Evolutionary conservation across 2,797 vertebrate species (phyloP), one percentile per base, ranked within the genome.

Genomic region (Cyprinella venusta): DNA sequence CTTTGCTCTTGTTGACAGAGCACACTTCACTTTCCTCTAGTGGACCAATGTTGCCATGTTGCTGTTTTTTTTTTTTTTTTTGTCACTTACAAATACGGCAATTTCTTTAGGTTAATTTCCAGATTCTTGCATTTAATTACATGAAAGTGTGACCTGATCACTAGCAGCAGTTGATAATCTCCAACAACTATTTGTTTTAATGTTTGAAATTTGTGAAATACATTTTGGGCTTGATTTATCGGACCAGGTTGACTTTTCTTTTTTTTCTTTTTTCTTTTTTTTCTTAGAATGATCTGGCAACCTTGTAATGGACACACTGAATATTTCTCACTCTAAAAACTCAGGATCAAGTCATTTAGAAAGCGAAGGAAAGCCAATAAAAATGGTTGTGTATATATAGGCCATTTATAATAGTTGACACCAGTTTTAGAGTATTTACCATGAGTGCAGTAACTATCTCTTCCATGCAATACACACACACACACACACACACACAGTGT

Each of bases 371-470:
- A 40, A 64, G 40, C 38, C 48, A 77, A 45, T 42, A 59, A 59
- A 61, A 61, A 61, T 59, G n/a, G n/a, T 59, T 24, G 2, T 24
- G 2, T 59, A 3, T 36, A 36, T 36, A 33, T 33, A 3, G 52
- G 33, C 36, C 36, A 12, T 81, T 33, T 72, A 56, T 45, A 42
- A 45, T 63, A 45, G 59, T 36, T 77, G 64, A 16, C 38, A 80
- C 19, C 19, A 65, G 65, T 69, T 68, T 45, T 75, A 77, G 74
- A 83, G 70, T 80, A 70, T 79, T 84, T 75, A 76, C 50, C 68
- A 48, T 38, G 68, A 76, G 85, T 81, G 81, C 78, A 68, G 52
- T 69, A n/a, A 82, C 79, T 69, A 38, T 59, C 71, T 83, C 36
- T 68, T 74, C 59, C n/a, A 74, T 65, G 33, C 65, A 85, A 56